A percentile compares a stretch with the other conserved stretches of the same genome.
Evolutionary conservation across 2,888 invertebrate species (phyloP).

Genomic region (Chouioia cunea): DNA sequence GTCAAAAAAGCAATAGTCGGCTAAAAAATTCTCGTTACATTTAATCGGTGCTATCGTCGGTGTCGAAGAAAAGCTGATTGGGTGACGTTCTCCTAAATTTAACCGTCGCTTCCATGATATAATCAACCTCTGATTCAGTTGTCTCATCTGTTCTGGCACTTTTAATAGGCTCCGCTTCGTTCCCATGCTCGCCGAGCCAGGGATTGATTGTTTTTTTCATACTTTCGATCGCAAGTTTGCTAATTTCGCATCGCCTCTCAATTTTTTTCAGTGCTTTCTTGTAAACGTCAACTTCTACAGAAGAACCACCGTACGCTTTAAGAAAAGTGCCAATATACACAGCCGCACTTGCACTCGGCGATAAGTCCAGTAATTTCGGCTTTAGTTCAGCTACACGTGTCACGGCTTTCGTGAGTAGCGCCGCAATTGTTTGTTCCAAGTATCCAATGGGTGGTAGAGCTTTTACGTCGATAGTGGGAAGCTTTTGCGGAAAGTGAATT

Average conservation of each 20-base stretch:
- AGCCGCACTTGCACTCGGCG: constrained; percentile 70
- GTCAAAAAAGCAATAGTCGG: no score
- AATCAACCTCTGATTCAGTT: background rate
- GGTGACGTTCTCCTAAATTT: constrained; percentile 37
- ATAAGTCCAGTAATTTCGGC: constrained; percentile 75
- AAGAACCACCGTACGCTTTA: constrained; percentile 69
- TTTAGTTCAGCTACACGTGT: constrained; percentile 70
- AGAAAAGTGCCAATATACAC: constrained; percentile 73
- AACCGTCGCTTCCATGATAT: constrained; percentile 1
- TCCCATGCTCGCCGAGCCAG: constrained; percentile 49
- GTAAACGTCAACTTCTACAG: constrained; percentile 63
- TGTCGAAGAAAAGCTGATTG: constrained; percentile 8
- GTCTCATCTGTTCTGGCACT: background rate
- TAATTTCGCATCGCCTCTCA: constrained; percentile 66
- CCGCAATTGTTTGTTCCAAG: constrained; percentile 74
- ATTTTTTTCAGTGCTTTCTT: constrained; percentile 65
- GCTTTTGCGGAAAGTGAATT: constrained; percentile 62
- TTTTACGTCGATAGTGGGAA: constrained; percentile 69
- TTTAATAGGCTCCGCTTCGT: background rate
- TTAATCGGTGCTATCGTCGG: background rate
- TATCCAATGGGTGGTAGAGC: constrained; percentile 73
- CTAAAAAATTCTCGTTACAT: no score
- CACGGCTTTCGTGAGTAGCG: constrained; percentile 71
- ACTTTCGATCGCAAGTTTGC: constrained; percentile 67
- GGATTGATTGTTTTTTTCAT: constrained; percentile 74